Base-by-base conservation (phyloP, 1,140 invertebrate species). In the Arion vulgaris region DNA sequence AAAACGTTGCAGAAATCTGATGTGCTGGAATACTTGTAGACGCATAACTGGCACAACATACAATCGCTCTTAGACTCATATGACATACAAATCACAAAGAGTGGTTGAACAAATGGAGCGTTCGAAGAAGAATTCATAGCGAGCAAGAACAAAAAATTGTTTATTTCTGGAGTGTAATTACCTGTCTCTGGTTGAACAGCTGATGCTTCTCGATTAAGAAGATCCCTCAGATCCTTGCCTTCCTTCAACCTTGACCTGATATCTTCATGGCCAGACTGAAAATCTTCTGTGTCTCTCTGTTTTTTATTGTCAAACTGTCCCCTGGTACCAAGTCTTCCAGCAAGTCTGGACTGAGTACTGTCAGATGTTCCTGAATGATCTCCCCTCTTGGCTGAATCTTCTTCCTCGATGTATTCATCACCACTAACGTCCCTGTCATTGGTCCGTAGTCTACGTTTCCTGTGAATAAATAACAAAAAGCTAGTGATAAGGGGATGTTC, bases 141-240 rank as follows among this genome's bases (percentile, higher is more conserved):
- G n/a, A n/a, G n/a, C n/a, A n/a, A n/a, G n/a, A n/a, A n/a, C n/a
- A n/a, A n/a, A n/a, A n/a, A n/a, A n/a, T n/a, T n/a, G n/a, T n/a
- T n/a, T n/a, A n/a, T n/a, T n/a, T n/a, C n/a, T n/a, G n/a, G n/a
- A n/a, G n/a, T n/a, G 41, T 15, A 45, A 19, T 78, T 66, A 78
- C 76, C 57, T 68, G 32, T 36, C 2, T 57, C 34, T 19, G 51
- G 7, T 4, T 66, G 32, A 26, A 66, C 53, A 38, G 76, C 34
- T 53, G 38, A 36, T 1, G 36, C 34, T 4, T 80, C 78, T 32
- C 32, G 17, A 36, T 80, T 80, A 17, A 80, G 66, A 4, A 80
- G n/a, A 51, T 80, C 78, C 32, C 78, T 69, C 78, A 80, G 28
- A 71, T 80, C 78, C 62, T n/a, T 80, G 5, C 78, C 78, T 32